phyloP scores from a whole-genome alignment of 2,113 vertebrate genomes.

The Trichechus manatus region DNA sequence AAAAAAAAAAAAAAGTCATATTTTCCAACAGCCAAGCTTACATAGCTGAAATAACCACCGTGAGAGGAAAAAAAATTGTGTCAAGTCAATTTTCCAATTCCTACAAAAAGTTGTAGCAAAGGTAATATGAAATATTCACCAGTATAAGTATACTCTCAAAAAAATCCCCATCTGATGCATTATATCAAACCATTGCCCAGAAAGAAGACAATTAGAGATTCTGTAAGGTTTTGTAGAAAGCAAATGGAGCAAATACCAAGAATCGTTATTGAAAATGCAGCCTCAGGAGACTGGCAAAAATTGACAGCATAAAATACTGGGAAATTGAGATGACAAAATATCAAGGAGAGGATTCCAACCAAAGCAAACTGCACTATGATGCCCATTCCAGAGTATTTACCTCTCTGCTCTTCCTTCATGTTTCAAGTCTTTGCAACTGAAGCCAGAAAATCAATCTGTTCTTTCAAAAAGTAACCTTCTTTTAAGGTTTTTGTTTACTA shows the following conservation, averaged over 20 bases:
- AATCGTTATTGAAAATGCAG: conserved; percentile 48
- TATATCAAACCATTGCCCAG: background rate
- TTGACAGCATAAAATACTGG: background rate
- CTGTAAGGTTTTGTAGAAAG: conserved; percentile 18
- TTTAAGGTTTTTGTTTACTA: background rate
- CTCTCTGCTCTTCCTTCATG: background rate
- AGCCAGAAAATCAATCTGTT: background rate
- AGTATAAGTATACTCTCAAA: background rate
- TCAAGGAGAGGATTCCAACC: background rate
- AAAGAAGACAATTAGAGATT: background rate
- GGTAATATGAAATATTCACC: background rate
- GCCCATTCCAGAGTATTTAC: background rate
- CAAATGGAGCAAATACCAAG: conserved; percentile 8
- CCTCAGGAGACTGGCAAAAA: background rate
- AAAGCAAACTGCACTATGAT: background rate
- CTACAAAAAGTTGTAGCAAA: background rate
- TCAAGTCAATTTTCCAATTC: conserved; percentile 24
- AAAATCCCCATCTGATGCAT: background rate
- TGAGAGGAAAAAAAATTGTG: background rate
- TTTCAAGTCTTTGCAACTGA: background rate
- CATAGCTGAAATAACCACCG: background rate
- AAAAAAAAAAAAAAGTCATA: background rate
- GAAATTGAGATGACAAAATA: conserved; percentile 22
- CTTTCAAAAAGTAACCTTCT: background rate
- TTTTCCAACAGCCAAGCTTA: background rate